A percentile compares a stretch with the other conserved stretches of the same genome.
phyloP scores from a whole-genome alignment of 2,113 vertebrate genomes.

The Periophthalmus modestus region DNA sequence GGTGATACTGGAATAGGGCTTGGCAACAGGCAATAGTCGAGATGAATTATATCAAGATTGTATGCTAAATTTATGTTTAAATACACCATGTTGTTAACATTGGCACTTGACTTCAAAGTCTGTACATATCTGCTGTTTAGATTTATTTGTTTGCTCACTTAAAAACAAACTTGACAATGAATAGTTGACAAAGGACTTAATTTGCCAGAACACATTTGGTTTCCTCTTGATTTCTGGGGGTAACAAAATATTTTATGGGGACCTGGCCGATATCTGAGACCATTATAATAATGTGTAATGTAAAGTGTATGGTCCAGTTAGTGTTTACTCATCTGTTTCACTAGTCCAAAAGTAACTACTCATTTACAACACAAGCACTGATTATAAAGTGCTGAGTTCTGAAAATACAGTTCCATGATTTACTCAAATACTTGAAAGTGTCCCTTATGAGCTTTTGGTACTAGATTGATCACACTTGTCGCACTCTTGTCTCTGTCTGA shows the following conservation, averaged over 20 bases:
- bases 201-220: background rate
- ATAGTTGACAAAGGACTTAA: background rate
- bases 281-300: background rate
- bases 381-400: background rate
- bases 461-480: slow-evolving; percentile 24
- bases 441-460: slow-evolving; percentile 15
- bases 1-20: background rate
- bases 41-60: too few species aligned
- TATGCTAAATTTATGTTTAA: too few species aligned
- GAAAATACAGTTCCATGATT: background rate
- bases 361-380: background rate
- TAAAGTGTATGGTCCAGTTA: background rate
- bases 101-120: too few species aligned
- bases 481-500: slow-evolving; percentile 63
- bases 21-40: background rate
- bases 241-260: background rate
- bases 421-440: background rate
- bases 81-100: too few species aligned
- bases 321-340: too few species aligned
- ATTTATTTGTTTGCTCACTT: too few species aligned
- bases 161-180: background rate
- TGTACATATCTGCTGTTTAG: too few species aligned
- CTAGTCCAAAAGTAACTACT: background rate
- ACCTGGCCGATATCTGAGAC: background rate
- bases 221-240: background rate